Evolutionary conservation across 2,797 vertebrate genomes (phyloP).

Genomic region (Prunella strophiata): DNA sequence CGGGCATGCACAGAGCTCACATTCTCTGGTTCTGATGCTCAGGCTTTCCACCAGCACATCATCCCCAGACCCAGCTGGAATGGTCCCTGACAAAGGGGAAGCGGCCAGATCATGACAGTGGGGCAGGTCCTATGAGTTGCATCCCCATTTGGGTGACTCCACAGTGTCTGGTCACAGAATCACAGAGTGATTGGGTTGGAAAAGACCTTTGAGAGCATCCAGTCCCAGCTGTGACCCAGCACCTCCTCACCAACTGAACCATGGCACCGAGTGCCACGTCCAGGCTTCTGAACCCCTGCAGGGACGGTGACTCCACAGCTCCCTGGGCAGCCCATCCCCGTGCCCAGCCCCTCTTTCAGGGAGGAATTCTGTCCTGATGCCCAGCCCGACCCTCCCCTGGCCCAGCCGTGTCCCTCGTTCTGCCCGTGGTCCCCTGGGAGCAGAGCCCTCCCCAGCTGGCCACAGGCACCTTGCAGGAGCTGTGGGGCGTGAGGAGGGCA

Average conservation of each 20-base stretch:
- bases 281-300: neutral
- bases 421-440: neutral
- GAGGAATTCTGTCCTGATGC: neutral
- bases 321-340: neutral
- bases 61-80: neutral
- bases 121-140: no score
- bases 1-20: fast-evolving
- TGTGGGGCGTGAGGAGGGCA: no score
- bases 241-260: neutral
- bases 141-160: fast-evolving
- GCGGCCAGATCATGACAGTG: fast-evolving
- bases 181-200: neutral
- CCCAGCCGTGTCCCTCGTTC: fast-evolving
- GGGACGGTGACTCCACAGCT: neutral
- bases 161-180: fast-evolving
- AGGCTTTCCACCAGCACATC: neutral
- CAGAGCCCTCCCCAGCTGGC: neutral
- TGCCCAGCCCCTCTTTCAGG: no score
- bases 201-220: neutral
- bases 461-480: neutral
- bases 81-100: neutral
- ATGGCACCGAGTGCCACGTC: fast-evolving
- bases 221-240: neutral
- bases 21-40: fast-evolving
- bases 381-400: neutral